Conservation (phyloP, 1,140 invertebrate species). For the Drosophila hydei region DNA sequence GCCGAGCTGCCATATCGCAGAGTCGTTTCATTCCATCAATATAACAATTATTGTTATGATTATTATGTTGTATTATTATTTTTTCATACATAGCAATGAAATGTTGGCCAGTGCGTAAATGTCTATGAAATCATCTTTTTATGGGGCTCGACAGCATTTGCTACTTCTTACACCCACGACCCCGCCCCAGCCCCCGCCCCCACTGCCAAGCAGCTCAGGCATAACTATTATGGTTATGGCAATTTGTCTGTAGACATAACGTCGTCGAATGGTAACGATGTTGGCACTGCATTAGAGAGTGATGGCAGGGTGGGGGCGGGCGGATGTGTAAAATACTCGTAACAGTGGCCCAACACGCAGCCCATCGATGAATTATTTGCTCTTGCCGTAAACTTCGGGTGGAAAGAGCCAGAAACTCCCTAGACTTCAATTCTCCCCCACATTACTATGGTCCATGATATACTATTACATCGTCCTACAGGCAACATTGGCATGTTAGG, state of each 20-base stretch:
- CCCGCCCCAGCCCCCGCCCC: conserved; percentile 1
- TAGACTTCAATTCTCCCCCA: neutral
- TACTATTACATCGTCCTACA: conserved; percentile 14
- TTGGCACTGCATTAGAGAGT: conserved; percentile 39
- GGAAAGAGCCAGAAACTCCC: neutral
- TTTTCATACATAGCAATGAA: conserved; percentile 58
- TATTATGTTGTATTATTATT: conserved; percentile 76
- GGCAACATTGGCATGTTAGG: conserved; percentile 57
- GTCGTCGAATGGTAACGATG: conserved; percentile 49
- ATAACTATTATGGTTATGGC: conserved; percentile 80
- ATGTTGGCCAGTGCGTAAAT: conserved; percentile 53
- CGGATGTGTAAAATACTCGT: conserved; percentile 70
- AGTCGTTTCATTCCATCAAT: conserved; percentile 66
- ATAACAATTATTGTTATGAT: conserved; percentile 80
- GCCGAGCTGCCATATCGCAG: conserved; percentile 33
- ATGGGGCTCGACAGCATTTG: conserved; percentile 49
- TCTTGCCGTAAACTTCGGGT: conserved; percentile 9
- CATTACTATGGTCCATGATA: conserved; percentile 11
- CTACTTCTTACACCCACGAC: conserved; percentile 20
- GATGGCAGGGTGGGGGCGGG: neutral
- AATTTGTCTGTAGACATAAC: conserved; percentile 81
- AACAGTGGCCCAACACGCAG: conserved; percentile 74
- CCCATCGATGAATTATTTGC: conserved; percentile 77
- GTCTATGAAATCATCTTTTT: conserved; percentile 82
- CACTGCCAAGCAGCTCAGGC: neutral